Evolutionary conservation across 2,797 vertebrate species (phyloP).

Genomic region (Loriculus beryllinus): DNA sequence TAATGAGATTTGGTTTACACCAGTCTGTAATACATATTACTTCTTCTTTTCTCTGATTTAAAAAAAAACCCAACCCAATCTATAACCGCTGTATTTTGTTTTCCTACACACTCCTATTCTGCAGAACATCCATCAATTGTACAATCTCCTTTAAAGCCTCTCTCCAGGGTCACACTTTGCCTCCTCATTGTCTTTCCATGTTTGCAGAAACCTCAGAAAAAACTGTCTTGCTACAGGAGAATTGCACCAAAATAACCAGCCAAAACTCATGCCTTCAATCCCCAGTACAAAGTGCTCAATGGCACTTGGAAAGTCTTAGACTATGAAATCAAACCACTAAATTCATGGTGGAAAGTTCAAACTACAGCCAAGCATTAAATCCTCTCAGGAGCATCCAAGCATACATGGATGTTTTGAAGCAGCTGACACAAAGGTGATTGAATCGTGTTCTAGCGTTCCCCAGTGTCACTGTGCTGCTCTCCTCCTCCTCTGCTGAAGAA

Average conservation of each 20-base stretch:
- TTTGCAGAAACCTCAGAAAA: neutral
- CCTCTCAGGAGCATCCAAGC: neutral
- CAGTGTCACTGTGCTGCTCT: neutral
- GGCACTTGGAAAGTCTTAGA: neutral
- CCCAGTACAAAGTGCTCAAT: neutral
- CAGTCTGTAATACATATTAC: neutral
- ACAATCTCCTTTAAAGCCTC: neutral
- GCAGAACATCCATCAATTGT: neutral
- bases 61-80: neutral
- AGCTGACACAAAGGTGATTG: neutral
- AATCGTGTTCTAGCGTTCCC: neutral
- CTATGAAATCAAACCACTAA: neutral
- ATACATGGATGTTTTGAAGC: neutral
- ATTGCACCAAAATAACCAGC: neutral
- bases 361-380: neutral
- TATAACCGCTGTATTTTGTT: neutral
- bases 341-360: neutral
- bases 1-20: neutral
- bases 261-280: neutral
- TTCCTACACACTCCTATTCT: neutral
- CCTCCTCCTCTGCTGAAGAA: neutral
- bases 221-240: neutral
- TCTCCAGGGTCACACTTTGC: neutral
- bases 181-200: neutral
- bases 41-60: neutral